phyloP scores from a whole-genome alignment of 92 coral and sea anemone genomes.

The Chrysogorgia sp. region DNA sequence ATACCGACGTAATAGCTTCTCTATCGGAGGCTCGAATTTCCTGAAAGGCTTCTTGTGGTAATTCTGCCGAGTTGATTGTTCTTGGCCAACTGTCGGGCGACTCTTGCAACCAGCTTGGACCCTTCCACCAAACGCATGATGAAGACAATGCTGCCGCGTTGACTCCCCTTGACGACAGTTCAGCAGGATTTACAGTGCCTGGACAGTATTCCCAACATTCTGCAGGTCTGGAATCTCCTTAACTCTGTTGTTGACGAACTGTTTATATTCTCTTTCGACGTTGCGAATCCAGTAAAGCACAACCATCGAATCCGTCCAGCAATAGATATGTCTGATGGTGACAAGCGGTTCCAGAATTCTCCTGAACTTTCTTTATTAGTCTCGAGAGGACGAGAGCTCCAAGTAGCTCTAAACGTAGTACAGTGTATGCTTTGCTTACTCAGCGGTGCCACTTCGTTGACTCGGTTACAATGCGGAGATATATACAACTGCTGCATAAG shows the following conservation, averaged over 20 bases:
- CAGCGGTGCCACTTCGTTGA: constrained; percentile 2
- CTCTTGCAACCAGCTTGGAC: constrained; percentile 23
- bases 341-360: constrained; percentile 40
- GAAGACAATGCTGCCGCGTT: constrained; percentile 2
- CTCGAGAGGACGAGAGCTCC: constrained; percentile 48
- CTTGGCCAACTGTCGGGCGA: constrained; percentile 8
- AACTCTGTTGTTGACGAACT: constrained; percentile 25
- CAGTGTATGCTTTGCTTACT: background rate
- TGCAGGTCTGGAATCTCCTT: constrained; percentile 26
- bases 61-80: background rate
- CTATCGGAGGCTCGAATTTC: background rate
- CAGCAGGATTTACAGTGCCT: constrained; percentile 33
- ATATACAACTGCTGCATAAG: constrained; percentile 58
- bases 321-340: constrained; percentile 1
- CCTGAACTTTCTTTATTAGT: constrained; percentile 14
- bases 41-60: background rate
- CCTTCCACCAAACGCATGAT: constrained; percentile 3
- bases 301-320: constrained; percentile 32
- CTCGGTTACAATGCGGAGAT: constrained; percentile 29
- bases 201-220: constrained; percentile 34
- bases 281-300: constrained; percentile 24
- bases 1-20: background rate
- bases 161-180: constrained; percentile 28
- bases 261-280: constrained; percentile 14
- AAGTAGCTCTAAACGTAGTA: constrained; percentile 26